Evolutionary conservation across 2,888 invertebrate species (phyloP).

Genomic region (Pediacus dermestoides): DNA sequence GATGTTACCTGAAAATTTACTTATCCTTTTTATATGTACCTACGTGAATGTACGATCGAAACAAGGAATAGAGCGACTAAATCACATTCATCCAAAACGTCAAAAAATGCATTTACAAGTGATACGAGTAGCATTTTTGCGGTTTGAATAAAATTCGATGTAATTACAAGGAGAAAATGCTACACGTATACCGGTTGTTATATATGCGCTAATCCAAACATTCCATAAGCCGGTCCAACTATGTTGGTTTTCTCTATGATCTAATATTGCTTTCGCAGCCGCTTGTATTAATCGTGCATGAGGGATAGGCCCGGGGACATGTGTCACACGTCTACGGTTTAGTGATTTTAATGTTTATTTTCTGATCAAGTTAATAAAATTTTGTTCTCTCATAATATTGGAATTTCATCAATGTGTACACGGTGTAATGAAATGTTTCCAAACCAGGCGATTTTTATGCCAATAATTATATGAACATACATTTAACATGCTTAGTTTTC

Average conservation of each 20-base stretch:
- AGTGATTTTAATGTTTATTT: conserved; percentile 26
- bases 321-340: conserved; percentile 30
- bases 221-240: conserved; percentile 49
- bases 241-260: conserved; percentile 37
- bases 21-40: conserved; percentile 13
- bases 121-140: conserved; percentile 24
- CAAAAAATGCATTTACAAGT: conserved; percentile 23
- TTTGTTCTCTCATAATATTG: conserved; percentile 21
- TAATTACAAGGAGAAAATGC: conserved; percentile 21
- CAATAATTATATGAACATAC: too few species aligned
- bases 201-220: conserved; percentile 43
- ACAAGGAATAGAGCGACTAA: too few species aligned
- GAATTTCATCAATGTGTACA: conserved; percentile 14
- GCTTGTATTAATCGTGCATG: conserved; percentile 37
- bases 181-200: conserved; percentile 27
- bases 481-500: too few species aligned
- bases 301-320: conserved; percentile 29
- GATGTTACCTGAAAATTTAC: conserved; percentile 13
- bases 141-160: conserved; percentile 16
- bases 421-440: conserved; percentile 1
- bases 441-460: too few species aligned
- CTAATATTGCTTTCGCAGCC: conserved; percentile 44
- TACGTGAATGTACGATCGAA: conserved; percentile 6
- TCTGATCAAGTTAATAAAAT: conserved; percentile 26
- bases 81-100: conserved; percentile 34